Percentiles rank a stretch among this genome's conserved stretches.
These are phyloP conservation scores for Alectoris magna DNA, from an alignment of 2,797 vertebrate species.

Conservation along the genomic window DNA sequence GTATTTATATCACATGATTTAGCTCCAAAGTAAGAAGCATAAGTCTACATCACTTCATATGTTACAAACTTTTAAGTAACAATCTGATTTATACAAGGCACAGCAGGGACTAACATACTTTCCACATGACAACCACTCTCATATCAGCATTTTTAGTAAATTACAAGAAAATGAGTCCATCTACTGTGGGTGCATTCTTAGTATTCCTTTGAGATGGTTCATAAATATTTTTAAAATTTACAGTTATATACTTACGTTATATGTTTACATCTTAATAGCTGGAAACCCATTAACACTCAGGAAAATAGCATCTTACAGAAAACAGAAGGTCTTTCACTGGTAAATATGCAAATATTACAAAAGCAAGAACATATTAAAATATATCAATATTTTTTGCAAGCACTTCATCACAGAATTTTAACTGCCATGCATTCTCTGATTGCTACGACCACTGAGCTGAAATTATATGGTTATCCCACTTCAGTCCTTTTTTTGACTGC, in stretches of 20 bases:
- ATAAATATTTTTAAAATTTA: constrained; percentile 75
- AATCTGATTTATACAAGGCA: constrained; percentile 70
- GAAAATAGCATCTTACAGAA: constrained; percentile 63
- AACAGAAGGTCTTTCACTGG: constrained; percentile 64
- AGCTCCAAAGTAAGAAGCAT: constrained; percentile 51
- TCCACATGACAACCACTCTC: constrained; percentile 62
- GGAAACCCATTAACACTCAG: constrained; percentile 66
- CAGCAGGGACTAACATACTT: constrained; percentile 69
- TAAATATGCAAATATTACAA: constrained; percentile 65
- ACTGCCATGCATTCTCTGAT: constrained; percentile 15
- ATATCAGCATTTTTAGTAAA: constrained; percentile 73
- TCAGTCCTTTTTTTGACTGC: not conserved
- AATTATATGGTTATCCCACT: not conserved
- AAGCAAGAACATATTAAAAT: constrained; percentile 61
- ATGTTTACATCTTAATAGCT: constrained; percentile 75
- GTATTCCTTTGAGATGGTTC: constrained; percentile 71
- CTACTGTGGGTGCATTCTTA: constrained; percentile 74
- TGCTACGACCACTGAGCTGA: not conserved
- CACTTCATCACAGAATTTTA: constrained; percentile 55
- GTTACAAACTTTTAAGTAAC: constrained; percentile 67
- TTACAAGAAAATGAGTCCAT: constrained; percentile 75
- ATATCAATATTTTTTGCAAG: constrained; percentile 49
- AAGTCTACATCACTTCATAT: constrained; percentile 49
- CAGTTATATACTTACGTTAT: constrained; percentile 74
- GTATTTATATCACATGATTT: constrained; percentile 58